Percentiles rank a stretch among this genome's conserved stretches.
Evolutionary conservation across 2,797 vertebrate species (phyloP).

Genomic region (Cercopithecus neglectus): DNA sequence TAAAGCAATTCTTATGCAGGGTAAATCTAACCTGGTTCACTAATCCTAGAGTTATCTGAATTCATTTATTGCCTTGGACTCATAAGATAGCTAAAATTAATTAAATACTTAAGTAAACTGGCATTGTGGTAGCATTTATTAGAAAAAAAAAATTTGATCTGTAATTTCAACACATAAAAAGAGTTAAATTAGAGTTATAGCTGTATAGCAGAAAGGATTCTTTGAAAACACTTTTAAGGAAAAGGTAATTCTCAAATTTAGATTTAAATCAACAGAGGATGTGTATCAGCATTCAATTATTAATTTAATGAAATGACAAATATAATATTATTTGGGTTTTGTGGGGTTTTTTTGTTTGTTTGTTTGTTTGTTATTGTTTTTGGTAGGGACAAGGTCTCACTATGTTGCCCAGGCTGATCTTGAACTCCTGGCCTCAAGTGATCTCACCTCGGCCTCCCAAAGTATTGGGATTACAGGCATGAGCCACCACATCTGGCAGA

Average conservation of each 20-base stretch:
- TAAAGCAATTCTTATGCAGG: background rate
- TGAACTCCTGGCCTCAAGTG: background rate
- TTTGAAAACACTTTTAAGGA: constrained; percentile 19
- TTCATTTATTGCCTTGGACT: constrained; percentile 12
- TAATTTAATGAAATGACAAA: background rate
- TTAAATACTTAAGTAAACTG: constrained; percentile 32
- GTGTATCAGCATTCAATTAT: background rate
- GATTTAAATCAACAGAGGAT: background rate
- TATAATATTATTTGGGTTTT: background rate
- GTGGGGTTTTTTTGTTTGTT: background rate
- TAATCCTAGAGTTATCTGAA: background rate
- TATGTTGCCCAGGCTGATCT: background rate
- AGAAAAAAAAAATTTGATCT: background rate
- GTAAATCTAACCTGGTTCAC: background rate
- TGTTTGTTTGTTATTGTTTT: background rate
- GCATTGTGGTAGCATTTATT: background rate
- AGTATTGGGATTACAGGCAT: background rate
- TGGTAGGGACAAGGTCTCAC: background rate
- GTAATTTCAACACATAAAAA: constrained; percentile 9
- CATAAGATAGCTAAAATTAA: constrained; percentile 23
- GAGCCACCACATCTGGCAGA: background rate
- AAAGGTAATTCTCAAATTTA: constrained; percentile 15
- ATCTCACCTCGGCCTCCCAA: background rate
- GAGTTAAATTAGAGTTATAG: background rate
- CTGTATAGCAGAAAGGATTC: background rate